A percentile compares a stretch with the other conserved stretches of the same genome.
Evolutionary conservation across 2,797 vertebrate species (phyloP).

Genomic region (Cirrhinus molitorella): DNA sequence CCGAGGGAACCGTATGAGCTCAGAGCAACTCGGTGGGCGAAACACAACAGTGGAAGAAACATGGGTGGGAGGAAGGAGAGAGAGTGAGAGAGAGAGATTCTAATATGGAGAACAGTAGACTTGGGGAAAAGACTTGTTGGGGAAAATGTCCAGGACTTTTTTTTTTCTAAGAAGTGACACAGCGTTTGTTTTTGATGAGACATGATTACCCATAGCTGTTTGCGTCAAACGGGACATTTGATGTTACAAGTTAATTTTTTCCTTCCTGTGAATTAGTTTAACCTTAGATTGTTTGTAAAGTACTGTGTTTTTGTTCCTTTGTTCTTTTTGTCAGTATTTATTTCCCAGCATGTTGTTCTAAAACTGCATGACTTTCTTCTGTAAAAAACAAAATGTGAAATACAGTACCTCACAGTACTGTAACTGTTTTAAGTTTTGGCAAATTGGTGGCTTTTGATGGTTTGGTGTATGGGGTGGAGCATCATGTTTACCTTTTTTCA

Average conservation of each 20-base stretch:
- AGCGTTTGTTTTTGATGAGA: constrained; percentile 53
- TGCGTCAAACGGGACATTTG: constrained; percentile 9
- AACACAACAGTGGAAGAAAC: constrained; percentile 52
- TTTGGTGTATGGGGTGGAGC: too few relatives aligned
- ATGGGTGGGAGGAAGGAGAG: constrained; percentile 48
- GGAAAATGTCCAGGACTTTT: constrained; percentile 37
- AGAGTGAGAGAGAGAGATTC: constrained; percentile 23
- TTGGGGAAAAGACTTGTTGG: constrained; percentile 41
- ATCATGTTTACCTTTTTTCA: too few relatives aligned
- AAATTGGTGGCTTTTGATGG: too few relatives aligned
- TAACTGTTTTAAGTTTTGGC: background rate
- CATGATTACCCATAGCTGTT: constrained; percentile 30
- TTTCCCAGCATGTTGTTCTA: background rate
- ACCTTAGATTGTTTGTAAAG: background rate
- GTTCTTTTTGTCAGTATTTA: background rate
- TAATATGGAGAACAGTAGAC: constrained; percentile 30
- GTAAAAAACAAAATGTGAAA: background rate
- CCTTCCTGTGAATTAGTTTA: constrained; percentile 19
- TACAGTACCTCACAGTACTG: background rate
- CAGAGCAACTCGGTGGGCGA: constrained; percentile 60
- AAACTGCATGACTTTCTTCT: background rate
- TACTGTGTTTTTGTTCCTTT: background rate
- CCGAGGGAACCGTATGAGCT: constrained; percentile 62
- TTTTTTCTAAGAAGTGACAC: constrained; percentile 42
- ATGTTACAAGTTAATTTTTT: constrained; percentile 19